phyloP scores from a whole-genome alignment of 2,113 vertebrate species.

The Neotragus moschatus region DNA sequence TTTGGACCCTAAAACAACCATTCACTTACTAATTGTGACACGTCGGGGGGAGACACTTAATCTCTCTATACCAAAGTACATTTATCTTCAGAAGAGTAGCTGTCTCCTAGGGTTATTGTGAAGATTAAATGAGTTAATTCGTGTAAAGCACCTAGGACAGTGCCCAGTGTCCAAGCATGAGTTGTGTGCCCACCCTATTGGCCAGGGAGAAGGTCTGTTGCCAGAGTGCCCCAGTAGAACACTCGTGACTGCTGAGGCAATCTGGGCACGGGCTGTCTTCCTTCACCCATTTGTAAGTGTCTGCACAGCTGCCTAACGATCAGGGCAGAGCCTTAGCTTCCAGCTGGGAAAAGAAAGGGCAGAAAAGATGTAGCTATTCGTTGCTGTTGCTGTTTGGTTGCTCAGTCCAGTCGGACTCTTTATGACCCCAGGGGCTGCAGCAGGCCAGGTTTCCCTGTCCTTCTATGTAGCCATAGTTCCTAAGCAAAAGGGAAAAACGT shows the following conservation, averaged over 20 bases:
- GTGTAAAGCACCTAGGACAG: background rate
- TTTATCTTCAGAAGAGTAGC: background rate
- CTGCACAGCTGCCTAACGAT: background rate
- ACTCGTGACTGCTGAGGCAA: background rate
- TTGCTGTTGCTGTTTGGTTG: background rate
- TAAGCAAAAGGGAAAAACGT: background rate
- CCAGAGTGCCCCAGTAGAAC: background rate
- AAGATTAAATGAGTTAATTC: background rate
- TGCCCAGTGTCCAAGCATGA: background rate
- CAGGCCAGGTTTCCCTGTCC: background rate
- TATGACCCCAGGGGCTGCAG: background rate
- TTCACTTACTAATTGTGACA: background rate
- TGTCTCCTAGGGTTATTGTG: background rate
- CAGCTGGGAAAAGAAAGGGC: background rate
- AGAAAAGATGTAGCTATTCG: background rate
- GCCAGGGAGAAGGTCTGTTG: background rate
- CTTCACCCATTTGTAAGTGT: background rate
- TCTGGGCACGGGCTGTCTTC: background rate
- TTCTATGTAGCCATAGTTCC: background rate
- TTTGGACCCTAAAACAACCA: background rate
- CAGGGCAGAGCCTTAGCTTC: background rate
- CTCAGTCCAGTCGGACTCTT: fast-evolving
- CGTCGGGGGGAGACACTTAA: fast-evolving
- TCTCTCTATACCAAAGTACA: background rate
- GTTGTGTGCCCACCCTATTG: background rate